These are phyloP conservation scores for Apis mellifera DNA, from an alignment of 1,140 invertebrate species.

Conservation along the genomic window DNA sequence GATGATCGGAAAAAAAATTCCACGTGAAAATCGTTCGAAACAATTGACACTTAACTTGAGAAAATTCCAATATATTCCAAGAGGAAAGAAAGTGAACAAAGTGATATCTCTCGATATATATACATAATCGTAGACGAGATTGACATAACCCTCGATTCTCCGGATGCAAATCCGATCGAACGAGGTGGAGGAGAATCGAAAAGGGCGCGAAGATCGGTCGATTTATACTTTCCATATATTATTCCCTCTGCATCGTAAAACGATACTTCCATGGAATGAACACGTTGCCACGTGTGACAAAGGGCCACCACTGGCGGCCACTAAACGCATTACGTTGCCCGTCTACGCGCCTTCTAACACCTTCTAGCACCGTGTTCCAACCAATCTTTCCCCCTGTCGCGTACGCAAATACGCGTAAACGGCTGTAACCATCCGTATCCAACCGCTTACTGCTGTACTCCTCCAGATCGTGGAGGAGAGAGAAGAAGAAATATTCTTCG, in stretches of 20 bases:
- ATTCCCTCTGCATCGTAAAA: slow-evolving; percentile 54
- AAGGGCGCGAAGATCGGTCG: slow-evolving; percentile 44
- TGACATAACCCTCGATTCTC: slow-evolving; percentile 35
- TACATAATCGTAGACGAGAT: slow-evolving; percentile 15
- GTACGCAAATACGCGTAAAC: slow-evolving; percentile 26
- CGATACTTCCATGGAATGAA: slow-evolving; percentile 59
- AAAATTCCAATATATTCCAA: no score
- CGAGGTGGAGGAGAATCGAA: slow-evolving; percentile 25
- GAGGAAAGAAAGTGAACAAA: no score
- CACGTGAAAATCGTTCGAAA: background rate
- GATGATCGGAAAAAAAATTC: no score
- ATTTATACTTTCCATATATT: slow-evolving; percentile 67
- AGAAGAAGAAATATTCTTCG: slow-evolving; percentile 8
- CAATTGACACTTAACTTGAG: background rate
- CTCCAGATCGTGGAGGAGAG: background rate
- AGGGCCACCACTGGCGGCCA: slow-evolving; percentile 36
- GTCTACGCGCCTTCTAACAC: slow-evolving; percentile 34
- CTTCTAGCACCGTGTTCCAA: slow-evolving; percentile 13
- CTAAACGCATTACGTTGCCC: slow-evolving; percentile 47
- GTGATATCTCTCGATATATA: no score
- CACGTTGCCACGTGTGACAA: slow-evolving; percentile 60
- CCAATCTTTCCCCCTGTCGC: slow-evolving; percentile 15
- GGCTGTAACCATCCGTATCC: slow-evolving; percentile 21
- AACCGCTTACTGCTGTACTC: background rate
- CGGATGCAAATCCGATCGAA: slow-evolving; percentile 39